These are phyloP conservation scores for Takifugu flavidus DNA, from an alignment of 2,113 vertebrate genomes.

Conservation along the genomic window DNA sequence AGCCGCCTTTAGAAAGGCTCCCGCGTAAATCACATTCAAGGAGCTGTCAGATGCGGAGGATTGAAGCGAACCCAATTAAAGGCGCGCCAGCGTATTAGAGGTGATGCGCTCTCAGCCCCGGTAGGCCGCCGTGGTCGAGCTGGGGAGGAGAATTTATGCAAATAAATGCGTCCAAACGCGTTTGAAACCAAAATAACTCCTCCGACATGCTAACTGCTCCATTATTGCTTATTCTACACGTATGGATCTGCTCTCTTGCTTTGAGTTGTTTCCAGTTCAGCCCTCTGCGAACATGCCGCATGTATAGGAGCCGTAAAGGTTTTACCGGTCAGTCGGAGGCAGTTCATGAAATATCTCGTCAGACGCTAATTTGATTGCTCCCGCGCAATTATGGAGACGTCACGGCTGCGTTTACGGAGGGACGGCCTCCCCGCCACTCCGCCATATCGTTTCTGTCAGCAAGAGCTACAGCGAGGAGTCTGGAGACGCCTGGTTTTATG, in stretches of 20 bases:
- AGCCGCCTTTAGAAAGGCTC: conserved; percentile 21
- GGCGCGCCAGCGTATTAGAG: background rate
- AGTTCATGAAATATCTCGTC: conserved; percentile 70
- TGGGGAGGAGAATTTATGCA: background rate
- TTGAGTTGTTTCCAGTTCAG: no score
- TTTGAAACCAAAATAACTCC: no score
- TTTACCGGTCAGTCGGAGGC: conserved; percentile 1
- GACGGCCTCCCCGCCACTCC: conserved; percentile 38
- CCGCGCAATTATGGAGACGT: conserved; percentile 68
- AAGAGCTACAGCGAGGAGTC: conserved; percentile 41
- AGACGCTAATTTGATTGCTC: conserved; percentile 72
- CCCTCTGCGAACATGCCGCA: no score
- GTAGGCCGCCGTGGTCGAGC: background rate
- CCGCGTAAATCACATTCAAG: conserved; percentile 44
- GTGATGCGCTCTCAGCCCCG: conserved; percentile 2
- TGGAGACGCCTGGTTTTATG: conserved; percentile 48
- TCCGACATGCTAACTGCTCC: no score
- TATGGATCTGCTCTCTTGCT: no score
- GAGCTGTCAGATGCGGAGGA: conserved; percentile 22
- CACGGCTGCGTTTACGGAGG: conserved; percentile 59
- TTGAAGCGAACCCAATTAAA: conserved; percentile 25
- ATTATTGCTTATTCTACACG: no score
- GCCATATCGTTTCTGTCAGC: conserved; percentile 38
- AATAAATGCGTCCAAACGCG: background rate
- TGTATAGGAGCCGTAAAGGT: no score